Evolutionary conservation across 1,140 invertebrate species (phyloP).

Genomic region (Gerris buenoi): DNA sequence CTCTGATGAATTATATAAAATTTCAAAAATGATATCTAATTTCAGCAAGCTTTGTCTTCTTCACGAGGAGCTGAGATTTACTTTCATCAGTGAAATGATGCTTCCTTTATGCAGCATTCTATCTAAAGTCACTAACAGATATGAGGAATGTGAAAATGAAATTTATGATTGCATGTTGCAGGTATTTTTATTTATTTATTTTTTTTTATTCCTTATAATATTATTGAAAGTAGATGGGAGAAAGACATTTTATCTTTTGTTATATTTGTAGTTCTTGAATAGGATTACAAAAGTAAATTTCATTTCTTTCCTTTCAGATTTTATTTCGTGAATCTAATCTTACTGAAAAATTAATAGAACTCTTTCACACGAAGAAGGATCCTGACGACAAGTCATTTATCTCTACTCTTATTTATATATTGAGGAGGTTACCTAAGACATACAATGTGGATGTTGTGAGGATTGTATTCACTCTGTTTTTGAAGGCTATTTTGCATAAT

Average conservation of each 20-base stretch:
- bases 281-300: background rate
- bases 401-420: background rate
- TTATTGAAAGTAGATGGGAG: too few relatives aligned
- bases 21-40: background rate
- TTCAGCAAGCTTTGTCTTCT: background rate
- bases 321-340: conserved; percentile 5
- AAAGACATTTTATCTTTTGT: background rate
- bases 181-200: background rate
- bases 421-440: conserved; percentile 7
- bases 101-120: background rate
- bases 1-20: background rate
- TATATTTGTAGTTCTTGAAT: background rate
- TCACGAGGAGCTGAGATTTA: background rate
- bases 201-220: background rate
- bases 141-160: background rate
- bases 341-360: conserved; percentile 7
- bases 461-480: conserved; percentile 5
- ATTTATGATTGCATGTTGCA: background rate
- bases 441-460: conserved; percentile 2
- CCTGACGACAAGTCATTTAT: background rate
- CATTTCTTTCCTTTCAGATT: conserved; percentile 7
- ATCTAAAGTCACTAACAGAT: background rate
- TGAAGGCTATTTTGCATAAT: conserved; percentile 6
- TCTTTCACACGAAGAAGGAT: background rate
- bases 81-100: background rate